A percentile compares a stretch with the other conserved stretches of the same genome.
Conservation (phyloP, 2,797 vertebrate genomes). For the Falco cherrug region DNA sequence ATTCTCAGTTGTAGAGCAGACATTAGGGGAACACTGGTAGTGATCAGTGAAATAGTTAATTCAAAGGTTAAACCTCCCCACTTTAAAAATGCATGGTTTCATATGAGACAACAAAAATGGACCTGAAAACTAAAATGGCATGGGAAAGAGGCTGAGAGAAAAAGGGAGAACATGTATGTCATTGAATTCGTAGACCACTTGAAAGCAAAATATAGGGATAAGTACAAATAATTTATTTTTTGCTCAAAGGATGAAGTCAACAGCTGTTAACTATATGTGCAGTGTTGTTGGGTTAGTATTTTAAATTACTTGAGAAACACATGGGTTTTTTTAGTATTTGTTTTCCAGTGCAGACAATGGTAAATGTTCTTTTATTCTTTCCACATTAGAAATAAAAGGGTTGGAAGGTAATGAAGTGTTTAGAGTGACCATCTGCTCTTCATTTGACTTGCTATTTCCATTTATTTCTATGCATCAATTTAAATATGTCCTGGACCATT, state of each 20-base stretch:
- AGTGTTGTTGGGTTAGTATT: background rate
- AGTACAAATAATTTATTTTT: background rate
- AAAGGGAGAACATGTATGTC: rapidly evolving
- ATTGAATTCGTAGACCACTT: background rate
- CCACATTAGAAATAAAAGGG: background rate
- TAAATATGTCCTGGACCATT: conserved; percentile 31
- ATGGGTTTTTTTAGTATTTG: background rate
- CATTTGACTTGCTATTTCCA: conserved; percentile 34
- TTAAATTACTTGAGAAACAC: background rate
- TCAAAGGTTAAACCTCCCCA: background rate
- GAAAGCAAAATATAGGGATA: background rate
- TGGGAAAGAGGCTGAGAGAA: background rate
- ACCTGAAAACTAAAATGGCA: background rate
- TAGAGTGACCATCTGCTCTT: conserved; percentile 52
- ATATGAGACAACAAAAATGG: background rate
- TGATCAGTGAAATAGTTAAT: background rate
- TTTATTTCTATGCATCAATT: background rate
- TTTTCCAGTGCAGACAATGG: background rate
- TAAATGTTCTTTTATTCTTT: conserved; percentile 11
- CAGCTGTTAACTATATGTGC: background rate
- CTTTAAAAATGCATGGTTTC: background rate
- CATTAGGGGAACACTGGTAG: background rate
- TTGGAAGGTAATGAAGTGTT: conserved; percentile 33
- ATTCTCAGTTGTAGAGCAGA: background rate
- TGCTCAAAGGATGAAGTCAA: background rate